phyloP scores from a whole-genome alignment of 2,888 invertebrate genomes.

The Lepidonotus clava region DNA sequence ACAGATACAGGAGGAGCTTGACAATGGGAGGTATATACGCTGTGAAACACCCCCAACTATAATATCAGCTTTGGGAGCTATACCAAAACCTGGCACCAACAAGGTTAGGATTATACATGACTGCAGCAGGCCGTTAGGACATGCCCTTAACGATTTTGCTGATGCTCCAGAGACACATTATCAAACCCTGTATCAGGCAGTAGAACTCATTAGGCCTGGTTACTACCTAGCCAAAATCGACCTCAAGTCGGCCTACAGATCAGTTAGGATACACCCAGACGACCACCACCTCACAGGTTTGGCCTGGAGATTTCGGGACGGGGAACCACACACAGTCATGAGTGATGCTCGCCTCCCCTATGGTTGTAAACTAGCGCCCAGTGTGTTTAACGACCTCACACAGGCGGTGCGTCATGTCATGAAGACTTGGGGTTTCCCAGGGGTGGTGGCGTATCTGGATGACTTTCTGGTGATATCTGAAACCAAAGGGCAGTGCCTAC shows the following conservation, averaged over 20 bases:
- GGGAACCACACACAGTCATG: neutral
- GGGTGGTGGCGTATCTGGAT: slow-evolving; percentile 14
- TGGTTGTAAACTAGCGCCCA: slow-evolving; percentile 29
- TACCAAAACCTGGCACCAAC: neutral
- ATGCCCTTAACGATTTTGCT: slow-evolving; percentile 14
- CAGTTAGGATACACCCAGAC: neutral
- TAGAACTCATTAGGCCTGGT: neutral
- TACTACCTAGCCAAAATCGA: slow-evolving; percentile 43
- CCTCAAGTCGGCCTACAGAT: neutral
- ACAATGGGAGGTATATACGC: slow-evolving; percentile 29
- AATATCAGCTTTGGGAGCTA: slow-evolving; percentile 41
- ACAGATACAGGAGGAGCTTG: slow-evolving; percentile 45
- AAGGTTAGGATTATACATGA: slow-evolving; percentile 43
- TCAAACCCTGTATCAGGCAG: slow-evolving; percentile 36
- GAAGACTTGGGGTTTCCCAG: neutral
- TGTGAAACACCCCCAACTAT: neutral
- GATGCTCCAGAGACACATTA: neutral
- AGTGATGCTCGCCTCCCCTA: neutral
- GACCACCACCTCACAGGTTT: slow-evolving; percentile 14
- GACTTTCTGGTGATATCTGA: neutral
- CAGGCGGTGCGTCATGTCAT: slow-evolving; percentile 30
- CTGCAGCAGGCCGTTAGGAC: neutral
- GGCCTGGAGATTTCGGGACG: slow-evolving; percentile 19
- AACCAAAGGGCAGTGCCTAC: neutral
- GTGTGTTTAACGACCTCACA: slow-evolving; percentile 49